Evolutionary conservation across 2,113 vertebrate species (phyloP).

Genomic region (Mastomys coucha): DNA sequence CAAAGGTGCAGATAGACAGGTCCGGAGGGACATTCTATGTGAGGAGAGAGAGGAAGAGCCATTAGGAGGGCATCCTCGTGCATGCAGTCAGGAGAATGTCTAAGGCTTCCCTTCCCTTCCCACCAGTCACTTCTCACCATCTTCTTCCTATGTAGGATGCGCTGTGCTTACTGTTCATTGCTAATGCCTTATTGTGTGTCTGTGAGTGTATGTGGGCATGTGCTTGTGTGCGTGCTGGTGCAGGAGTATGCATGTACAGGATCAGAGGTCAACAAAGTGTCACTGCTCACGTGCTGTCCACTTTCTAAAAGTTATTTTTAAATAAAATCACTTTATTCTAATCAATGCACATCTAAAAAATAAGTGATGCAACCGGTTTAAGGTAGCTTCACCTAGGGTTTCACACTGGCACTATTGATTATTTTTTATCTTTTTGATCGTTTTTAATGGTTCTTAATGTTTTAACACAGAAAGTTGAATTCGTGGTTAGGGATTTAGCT

Average conservation of each 20-base stretch:
- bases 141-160: not conserved
- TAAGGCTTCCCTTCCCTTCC: not conserved
- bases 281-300: not conserved
- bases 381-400: no score
- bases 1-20: slow-evolving; percentile 98
- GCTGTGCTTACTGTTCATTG: not conserved
- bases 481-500: not conserved
- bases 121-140: not conserved
- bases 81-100: not conserved
- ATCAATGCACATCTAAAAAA: not conserved
- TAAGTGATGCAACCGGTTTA: not conserved
- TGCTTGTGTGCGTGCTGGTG: not conserved
- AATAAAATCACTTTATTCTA: not conserved
- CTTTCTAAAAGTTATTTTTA: not conserved
- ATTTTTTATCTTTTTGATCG: not conserved
- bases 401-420: not conserved
- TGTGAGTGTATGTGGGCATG: not conserved
- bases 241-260: not conserved
- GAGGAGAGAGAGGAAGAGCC: slow-evolving; percentile 46
- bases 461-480: not conserved
- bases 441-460: not conserved
- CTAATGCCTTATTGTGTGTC: not conserved
- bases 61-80: not conserved
- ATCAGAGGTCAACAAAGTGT: not conserved
- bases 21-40: slow-evolving; percentile 98